Base-by-base conservation (phyloP, 2,888 invertebrate species). In the Phymatocera aterrima region DNA sequence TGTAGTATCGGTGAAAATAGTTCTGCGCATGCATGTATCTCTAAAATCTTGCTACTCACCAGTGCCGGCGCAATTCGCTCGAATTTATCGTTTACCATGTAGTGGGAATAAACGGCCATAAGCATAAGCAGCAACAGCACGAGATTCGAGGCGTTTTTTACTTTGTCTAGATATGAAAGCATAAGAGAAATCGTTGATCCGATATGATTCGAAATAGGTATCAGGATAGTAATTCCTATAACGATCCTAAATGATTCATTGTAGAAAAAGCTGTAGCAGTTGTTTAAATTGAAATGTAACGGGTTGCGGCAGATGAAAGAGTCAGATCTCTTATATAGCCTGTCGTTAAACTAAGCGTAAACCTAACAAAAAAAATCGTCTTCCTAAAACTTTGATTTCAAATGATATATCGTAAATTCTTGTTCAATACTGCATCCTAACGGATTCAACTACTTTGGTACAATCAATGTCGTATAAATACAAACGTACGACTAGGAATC, bases 81-180 rank as follows among this genome's bases (percentile, higher is more conserved):
- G 90, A 98, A 95, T 83, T 97, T 97, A 90, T 98, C 97, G 77
- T 96, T 96, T 43, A 97, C 96, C 95, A 97, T 96, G 87, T 96
- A 95, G 90, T 98, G 98, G 15, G 97, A 97, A 91, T 98, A 98
- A 78, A 97, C 96, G 46, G 97, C 97, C 91, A 97, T 94, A 81
- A 97, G 89, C 94, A 97, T 98, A 82, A 98, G 91, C 75, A 96
- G 83, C 57, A 99, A 93, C 80, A 99, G 93, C 43, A 96, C 94
- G 10, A 96, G 92, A 91, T 99, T 99, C 60, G 98, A 97, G 68
- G 94, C 93, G 90, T 98, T 97, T 91, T 98, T 98, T 81, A 98
- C 92, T 91, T 96, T 96, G 91, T 97, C 98, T 98, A 92, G 51
- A 94, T 93, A 82, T 74, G 82, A 85, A 81, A 81, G 60, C 31